Evolutionary conservation across 1,140 invertebrate genomes (phyloP), one percentile per base, ranked within the genome.

Genomic region (Halictus rubicundus): DNA sequence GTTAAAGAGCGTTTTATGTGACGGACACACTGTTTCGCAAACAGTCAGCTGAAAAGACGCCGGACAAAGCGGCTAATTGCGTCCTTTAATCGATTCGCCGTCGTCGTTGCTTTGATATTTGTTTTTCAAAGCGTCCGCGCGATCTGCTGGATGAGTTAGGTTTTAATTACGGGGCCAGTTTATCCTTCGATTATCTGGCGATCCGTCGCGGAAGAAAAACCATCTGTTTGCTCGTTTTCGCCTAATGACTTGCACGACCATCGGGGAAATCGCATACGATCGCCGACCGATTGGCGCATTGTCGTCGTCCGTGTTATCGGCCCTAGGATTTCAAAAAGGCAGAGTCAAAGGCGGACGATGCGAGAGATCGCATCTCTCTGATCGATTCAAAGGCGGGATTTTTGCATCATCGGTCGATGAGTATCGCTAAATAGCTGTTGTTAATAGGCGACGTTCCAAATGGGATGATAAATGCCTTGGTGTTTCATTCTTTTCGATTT

Each of bases 51-150:
- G 65, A 75, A 73, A 75, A 73, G 65, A 68, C 49, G 12, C 72
- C 23, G 65, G 65, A 80, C 64, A 80, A 80, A 69, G 78, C 32
- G 76, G 61, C 70, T 81, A 81, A 81, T 81, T 78, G 75, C 75
- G 74, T 52, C 80, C 61, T 78, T 78, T 66, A 70, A 81, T 81
- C 80, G 80, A 78, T 81, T 60, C 71, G 72, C 5, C 32, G 32
- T 66, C 32, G 32, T 66, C 64, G 70, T 68, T 52, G 63, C 78
- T 73, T 80, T 76, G 71, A 69, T 76, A 76, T 81, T 81, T 77
- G 80, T 81, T 81, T 81, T 81, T 78, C 74, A 71, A 68, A 78
- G 63, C 54, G 59, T 57, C 60, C 49, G 68, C 46, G 64, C 78
- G 78, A 74, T 64, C 52, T 68, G 70, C 19, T 54, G 60, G 80